Base-by-base conservation (phyloP, 2,113 vertebrate species). In the Heterotilapia buettikoferi region DNA sequence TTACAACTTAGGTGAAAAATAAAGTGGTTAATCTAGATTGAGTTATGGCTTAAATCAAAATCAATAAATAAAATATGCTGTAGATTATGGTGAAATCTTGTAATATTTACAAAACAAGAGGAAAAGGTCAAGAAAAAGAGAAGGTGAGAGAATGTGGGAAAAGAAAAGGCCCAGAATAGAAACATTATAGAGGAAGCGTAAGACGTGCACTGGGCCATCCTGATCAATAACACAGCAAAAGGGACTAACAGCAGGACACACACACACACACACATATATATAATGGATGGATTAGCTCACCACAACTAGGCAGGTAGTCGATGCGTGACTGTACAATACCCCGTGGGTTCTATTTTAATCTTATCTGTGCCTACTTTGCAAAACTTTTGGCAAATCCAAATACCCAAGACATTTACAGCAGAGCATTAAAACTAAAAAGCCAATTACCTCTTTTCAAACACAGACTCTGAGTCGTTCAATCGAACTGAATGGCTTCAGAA, bases 181-280 rank as follows among this genome's bases (percentile, higher is more conserved):
- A 84, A 81, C 53, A 56, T 16, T 2, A 16, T 1, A 50, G n/a
- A 80, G 80, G 59, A 90, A 63, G 81, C 1, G 3, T 7, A 36
- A 31, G 71, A 86, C 33, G 78, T 76, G 47, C 29, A 31, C 80
- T 21, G 36, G 82, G 29, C 16, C 73, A 21, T 33, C 14, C 85
- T 43, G 50, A 91, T 91, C 54, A 26, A 93, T 90, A 31, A 59
- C 80, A 78, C 47, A 50, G 50, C 78, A 38, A 47, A 68, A n/a
- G 7, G 12, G 78, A 85, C 86, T 40, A 78, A 66, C 52, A 18
- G 45, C 36, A 14, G 68, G 19, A 79, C 21, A 43, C 36, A 14
- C 8, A 18, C 40, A 14, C 63, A 36, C 16, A 45, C 24, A 47
- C 4, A 14, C 31, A 21, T 0, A 50, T 4, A 53, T 36, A 31